Evolutionary conservation across 2,113 vertebrate genomes (phyloP), one percentile per base, ranked within the genome.

Genomic region (Leptodactylus fuscus): DNA sequence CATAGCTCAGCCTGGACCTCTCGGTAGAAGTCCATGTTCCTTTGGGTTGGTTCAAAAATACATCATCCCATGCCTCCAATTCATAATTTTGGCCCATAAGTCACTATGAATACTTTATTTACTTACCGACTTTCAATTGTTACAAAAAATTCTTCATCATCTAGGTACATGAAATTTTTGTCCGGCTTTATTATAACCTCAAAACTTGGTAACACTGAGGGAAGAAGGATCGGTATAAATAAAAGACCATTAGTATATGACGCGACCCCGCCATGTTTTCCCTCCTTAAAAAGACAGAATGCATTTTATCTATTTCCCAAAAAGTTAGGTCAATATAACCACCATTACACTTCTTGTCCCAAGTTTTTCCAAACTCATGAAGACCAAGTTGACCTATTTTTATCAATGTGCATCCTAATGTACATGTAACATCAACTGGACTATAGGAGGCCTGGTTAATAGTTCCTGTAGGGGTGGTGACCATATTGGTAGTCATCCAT

Each of bases 141-240:
- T n/a, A 81, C 22, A 1, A 27, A 48, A 83, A 97, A 89, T 0
- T 88, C 27, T 0, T 85, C 0, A 27, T 88, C 87, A 51, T 97
- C 91, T 0, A 96, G 85, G 48, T 97, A 94, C 87, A 95, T 96
- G 91, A 96, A 97, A 16, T 90, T 73, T 67, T 88, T 90, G 1
- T 2, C 0, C 0, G 93, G 90, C 0, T 32, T 84, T 87, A 98
- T 55, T 15, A 85, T 67, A 3, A 98, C 95, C 87, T 97, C 97
- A 5, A 97, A 97, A 60, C 92, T 93, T 0, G 94, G 94, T 34
- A 94, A 87, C 70, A 94, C 93, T 94, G 84, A 0, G 8, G n/a
- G n/a, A 27, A 44, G 44, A 60, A 58, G 1, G 11, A 65, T 15
- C 13, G 6, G 5, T 16, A 65, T 13, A 15, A 65, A 65, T 65